Conservation (phyloP, 2,113 vertebrate species). For the Potamarius usumacintae region DNA sequence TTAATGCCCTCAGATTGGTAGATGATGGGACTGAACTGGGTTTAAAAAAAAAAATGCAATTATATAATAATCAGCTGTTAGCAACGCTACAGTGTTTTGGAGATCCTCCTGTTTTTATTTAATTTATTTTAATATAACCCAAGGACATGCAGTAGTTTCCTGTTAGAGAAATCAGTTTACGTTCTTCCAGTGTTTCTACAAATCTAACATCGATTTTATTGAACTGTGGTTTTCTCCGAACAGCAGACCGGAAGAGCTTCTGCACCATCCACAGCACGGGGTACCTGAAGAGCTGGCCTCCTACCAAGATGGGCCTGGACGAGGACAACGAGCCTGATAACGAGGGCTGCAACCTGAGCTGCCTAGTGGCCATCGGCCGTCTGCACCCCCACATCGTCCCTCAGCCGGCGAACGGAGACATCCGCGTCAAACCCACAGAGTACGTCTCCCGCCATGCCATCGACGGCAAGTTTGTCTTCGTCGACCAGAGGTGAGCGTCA, state of each 20-base stretch:
- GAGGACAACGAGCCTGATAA: conserved; percentile 96
- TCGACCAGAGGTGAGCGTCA: conserved; percentile 91
- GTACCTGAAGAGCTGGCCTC: conserved; percentile 98
- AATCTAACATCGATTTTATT: not conserved
- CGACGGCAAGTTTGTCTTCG: conserved; percentile 98
- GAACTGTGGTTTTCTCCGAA: conserved; percentile 10
- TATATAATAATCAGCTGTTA: too few species aligned
- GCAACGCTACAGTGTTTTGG: too few species aligned
- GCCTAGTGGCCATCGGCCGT: conserved; percentile 94
- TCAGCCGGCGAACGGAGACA: conserved; percentile 86
- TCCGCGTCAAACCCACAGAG: conserved; percentile 94
- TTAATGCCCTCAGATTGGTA: too few species aligned
- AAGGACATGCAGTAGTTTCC: not conserved
- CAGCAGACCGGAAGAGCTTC: conserved; percentile 97
- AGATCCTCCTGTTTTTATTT: too few species aligned
- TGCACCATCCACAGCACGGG: conserved; percentile 99
- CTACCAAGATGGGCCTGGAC: conserved; percentile 96
- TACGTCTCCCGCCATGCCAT: conserved; percentile 97
- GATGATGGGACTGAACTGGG: too few species aligned
- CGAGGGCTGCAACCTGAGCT: conserved; percentile 96
- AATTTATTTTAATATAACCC: not conserved
- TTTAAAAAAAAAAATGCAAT: too few species aligned
- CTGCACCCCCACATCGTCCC: conserved; percentile 92
- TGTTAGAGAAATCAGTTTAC: not conserved
- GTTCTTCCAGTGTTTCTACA: not conserved